phyloP scores from a whole-genome alignment of 2,797 vertebrate genomes.

The Channa striata region DNA sequence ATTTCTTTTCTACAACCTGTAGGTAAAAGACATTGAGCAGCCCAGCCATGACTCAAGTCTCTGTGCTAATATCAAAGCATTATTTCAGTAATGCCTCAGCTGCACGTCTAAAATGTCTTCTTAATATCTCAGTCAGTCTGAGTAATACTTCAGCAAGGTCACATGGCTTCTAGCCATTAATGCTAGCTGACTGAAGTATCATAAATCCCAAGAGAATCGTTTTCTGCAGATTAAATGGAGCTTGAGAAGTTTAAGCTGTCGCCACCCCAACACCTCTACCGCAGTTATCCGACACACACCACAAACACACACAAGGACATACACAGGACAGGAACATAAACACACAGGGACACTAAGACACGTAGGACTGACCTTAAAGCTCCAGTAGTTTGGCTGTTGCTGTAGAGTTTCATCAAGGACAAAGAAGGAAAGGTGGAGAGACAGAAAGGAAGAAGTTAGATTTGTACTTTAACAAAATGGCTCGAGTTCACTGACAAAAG shows the following conservation, averaged over 20 bases:
- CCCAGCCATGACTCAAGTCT: conserved; percentile 37
- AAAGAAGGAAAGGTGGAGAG: conserved; percentile 40
- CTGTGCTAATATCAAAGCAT: conserved; percentile 52
- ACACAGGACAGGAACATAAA: conserved; percentile 44
- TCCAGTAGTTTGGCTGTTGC: conserved; percentile 99
- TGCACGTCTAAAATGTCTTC: conserved; percentile 58
- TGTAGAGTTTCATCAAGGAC: conserved; percentile 68
- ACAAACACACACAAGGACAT: neutral
- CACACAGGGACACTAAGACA: conserved; percentile 54
- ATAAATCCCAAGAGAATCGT: conserved; percentile 65
- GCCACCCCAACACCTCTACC: conserved; percentile 46
- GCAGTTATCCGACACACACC: conserved; percentile 12
- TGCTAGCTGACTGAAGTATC: conserved; percentile 53
- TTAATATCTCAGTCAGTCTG: conserved; percentile 60
- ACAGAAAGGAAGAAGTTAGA: conserved; percentile 62
- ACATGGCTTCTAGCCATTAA: conserved; percentile 65
- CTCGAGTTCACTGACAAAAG: neutral
- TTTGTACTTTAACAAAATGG: conserved; percentile 18
- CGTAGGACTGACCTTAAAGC: conserved; percentile 98
- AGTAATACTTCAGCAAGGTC: conserved; percentile 62
- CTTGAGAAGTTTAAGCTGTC: conserved; percentile 66
- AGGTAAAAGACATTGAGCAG: conserved; percentile 37
- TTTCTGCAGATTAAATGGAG: conserved; percentile 71
- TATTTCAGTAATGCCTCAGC: conserved; percentile 51
- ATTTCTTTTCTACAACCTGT: conserved; percentile 40